Percentiles rank a stretch among this genome's conserved stretches.
Evolutionary conservation across 2,888 invertebrate genomes (phyloP).

Genomic region (Cantharis flavilabris): DNA sequence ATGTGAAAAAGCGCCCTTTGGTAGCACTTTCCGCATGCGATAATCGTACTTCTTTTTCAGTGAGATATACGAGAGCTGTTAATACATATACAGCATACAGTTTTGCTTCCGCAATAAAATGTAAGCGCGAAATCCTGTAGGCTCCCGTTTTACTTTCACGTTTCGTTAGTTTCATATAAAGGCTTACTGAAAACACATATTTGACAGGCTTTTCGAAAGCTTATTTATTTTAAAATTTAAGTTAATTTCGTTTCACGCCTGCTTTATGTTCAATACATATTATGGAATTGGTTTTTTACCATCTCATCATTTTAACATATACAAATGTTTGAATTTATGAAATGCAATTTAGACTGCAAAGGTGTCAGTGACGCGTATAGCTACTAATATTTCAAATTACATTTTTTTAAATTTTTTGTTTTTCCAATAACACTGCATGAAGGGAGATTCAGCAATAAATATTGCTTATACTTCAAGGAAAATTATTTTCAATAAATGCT

Average conservation of each 20-base stretch:
- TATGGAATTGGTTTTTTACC: not conserved
- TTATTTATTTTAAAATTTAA: not conserved
- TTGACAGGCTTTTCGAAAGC: slow-evolving; percentile 1
- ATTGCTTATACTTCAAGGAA: no score
- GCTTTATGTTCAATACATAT: not conserved
- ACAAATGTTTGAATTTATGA: no score
- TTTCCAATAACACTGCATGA: not conserved
- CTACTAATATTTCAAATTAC: not conserved
- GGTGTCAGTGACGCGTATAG: not conserved
- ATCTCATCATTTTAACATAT: not conserved
- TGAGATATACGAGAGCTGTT: not conserved
- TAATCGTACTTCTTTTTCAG: not conserved
- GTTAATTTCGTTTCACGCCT: not conserved
- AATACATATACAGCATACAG: not conserved
- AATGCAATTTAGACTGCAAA: not conserved
- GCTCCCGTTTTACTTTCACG: slow-evolving; percentile 9
- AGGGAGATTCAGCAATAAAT: no score
- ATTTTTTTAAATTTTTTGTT: not conserved
- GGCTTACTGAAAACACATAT: not conserved
- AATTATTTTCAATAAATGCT: no score
- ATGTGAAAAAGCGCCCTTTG: not conserved
- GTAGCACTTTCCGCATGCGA: not conserved
- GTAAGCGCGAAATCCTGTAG: slow-evolving; percentile 11
- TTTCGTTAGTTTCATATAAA: slow-evolving; percentile 9
- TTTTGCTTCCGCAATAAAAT: slow-evolving; percentile 10